Evolutionary conservation across 1,140 invertebrate genomes (phyloP).

Genomic region (Bombus fervidus): DNA sequence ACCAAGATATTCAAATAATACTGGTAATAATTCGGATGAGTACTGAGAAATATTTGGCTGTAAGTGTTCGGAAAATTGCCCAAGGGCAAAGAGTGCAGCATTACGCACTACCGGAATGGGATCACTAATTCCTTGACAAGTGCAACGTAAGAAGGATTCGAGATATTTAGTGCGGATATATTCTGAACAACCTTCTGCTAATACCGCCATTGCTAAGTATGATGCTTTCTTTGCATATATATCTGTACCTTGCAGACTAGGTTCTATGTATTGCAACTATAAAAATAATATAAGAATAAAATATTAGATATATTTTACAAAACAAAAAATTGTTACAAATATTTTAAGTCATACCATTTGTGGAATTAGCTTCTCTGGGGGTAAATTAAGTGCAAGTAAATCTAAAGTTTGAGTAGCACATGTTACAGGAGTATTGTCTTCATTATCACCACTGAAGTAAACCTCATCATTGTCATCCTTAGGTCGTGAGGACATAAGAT

Average conservation of each 20-base stretch:
- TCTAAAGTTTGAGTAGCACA: slow-evolving; percentile 90
- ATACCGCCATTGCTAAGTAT: slow-evolving; percentile 88
- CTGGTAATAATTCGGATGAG: slow-evolving; percentile 87
- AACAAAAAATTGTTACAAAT: not conserved
- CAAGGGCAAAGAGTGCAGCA: slow-evolving; percentile 90
- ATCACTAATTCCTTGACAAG: slow-evolving; percentile 88
- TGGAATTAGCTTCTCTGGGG: slow-evolving; percentile 90
- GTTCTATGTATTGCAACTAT: slow-evolving; percentile 85
- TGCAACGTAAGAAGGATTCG: slow-evolving; percentile 86
- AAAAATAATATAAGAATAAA: slow-evolving; percentile 37
- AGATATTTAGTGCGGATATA: slow-evolving; percentile 89
- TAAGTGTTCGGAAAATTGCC: slow-evolving; percentile 91
- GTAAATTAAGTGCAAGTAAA: slow-evolving; percentile 89
- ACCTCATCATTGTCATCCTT: slow-evolving; percentile 86
- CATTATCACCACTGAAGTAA: slow-evolving; percentile 85
- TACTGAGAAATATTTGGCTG: slow-evolving; percentile 90
- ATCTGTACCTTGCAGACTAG: slow-evolving; percentile 84
- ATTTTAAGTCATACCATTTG: slow-evolving; percentile 84
- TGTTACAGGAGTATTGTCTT: slow-evolving; percentile 85
- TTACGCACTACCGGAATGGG: slow-evolving; percentile 85
- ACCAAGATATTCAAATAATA: slow-evolving; percentile 88
- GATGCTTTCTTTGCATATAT: slow-evolving; percentile 87
- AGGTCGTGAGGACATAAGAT: slow-evolving; percentile 85
- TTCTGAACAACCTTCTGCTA: slow-evolving; percentile 92
- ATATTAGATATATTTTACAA: not conserved